phyloP scores from a whole-genome alignment of 53 echinoderm and acorn worm genomes.

The Paracentrotus lividus region DNA sequence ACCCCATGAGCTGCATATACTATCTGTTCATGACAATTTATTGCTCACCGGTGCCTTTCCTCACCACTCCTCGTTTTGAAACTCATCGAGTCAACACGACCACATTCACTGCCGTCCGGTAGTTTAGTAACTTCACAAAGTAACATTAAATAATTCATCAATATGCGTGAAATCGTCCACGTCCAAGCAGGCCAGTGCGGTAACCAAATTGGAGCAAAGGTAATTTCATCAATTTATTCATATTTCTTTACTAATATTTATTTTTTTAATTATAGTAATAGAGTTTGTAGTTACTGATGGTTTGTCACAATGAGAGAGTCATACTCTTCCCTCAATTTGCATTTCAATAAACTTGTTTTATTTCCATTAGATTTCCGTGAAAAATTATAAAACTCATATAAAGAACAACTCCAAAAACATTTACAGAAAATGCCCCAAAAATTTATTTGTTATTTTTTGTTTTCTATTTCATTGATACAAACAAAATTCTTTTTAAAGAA shows the following conservation, averaged over 20 bases:
- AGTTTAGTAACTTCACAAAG: neutral
- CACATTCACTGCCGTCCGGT: neutral
- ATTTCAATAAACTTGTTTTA: too few species aligned
- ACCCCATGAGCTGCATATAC: too few species aligned
- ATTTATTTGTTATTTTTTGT: too few species aligned
- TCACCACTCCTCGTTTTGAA: neutral
- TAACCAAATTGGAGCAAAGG: constrained; percentile 96
- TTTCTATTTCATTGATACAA: too few species aligned
- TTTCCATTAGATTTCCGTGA: too few species aligned
- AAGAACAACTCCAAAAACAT: too few species aligned
- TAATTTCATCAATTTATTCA: constrained; percentile 46
- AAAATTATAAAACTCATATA: too few species aligned
- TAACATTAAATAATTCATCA: constrained; percentile 69
- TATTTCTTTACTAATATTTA: neutral
- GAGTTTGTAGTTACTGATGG: too few species aligned
- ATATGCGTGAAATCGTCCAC: constrained; percentile 96
- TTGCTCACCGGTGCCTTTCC: constrained; percentile 12
- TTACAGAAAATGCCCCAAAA: too few species aligned
- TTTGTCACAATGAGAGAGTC: too few species aligned
- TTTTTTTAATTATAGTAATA: neutral
- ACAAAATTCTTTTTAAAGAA: too few species aligned
- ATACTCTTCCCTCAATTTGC: too few species aligned
- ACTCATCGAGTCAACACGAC: neutral
- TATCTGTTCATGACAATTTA: neutral
- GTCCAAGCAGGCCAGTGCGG: constrained; percentile 97